Evolutionary conservation across 2,888 invertebrate genomes (phyloP).

Genomic region (Ephialtes manifestator): DNA sequence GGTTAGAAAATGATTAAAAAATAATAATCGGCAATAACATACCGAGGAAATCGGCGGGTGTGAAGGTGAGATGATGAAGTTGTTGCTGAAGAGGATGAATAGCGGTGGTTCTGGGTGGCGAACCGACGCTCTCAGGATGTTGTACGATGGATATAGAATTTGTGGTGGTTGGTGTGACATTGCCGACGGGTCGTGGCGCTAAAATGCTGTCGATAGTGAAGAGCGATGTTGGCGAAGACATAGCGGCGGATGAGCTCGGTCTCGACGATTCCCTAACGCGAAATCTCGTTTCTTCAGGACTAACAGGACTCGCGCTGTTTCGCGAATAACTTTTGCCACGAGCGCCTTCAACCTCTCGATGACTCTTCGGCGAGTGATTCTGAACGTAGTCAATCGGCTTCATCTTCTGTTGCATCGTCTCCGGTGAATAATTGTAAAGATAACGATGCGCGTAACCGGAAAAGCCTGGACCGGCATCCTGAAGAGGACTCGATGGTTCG

Average conservation of each 20-base stretch:
- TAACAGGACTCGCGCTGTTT: constrained; percentile 73
- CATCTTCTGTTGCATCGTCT: constrained; percentile 76
- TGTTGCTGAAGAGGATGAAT: constrained; percentile 84
- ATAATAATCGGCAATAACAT: constrained; percentile 82
- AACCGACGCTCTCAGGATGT: constrained; percentile 74
- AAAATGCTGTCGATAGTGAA: constrained; percentile 96
- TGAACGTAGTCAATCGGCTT: constrained; percentile 60
- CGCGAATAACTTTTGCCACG: constrained; percentile 75
- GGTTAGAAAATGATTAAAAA: not conserved
- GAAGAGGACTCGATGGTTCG: constrained; percentile 82
- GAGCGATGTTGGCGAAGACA: constrained; percentile 88
- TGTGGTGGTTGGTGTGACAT: constrained; percentile 82
- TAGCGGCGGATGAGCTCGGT: constrained; percentile 85
- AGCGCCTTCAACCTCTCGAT: constrained; percentile 70
- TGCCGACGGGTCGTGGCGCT: constrained; percentile 89
- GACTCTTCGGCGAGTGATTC: constrained; percentile 64
- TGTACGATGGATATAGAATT: constrained; percentile 73
- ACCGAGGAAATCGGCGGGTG: constrained; percentile 93
- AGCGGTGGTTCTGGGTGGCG: constrained; percentile 78
- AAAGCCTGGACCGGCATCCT: constrained; percentile 78
- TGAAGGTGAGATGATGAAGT: constrained; percentile 85
- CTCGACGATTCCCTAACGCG: constrained; percentile 75
- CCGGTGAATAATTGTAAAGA: constrained; percentile 80
- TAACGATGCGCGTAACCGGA: constrained; percentile 78
- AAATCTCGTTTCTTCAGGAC: constrained; percentile 75